Base-by-base conservation (phyloP, 2,797 vertebrate genomes). In the Lepilemur septentrionalis region DNA sequence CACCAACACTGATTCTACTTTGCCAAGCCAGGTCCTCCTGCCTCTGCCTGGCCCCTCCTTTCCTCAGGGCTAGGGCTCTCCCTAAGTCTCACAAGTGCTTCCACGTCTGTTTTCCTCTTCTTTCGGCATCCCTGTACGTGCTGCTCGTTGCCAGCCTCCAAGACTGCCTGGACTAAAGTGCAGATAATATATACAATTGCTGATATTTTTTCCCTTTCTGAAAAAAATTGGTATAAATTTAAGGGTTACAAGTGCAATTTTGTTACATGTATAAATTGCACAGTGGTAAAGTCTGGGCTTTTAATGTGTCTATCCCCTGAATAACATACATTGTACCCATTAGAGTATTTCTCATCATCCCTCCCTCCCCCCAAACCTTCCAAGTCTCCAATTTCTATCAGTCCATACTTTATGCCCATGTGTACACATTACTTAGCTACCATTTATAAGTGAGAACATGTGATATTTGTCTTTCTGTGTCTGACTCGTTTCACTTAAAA, bases 41-140 rank as follows among this genome's bases (percentile, higher is more conserved):
- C 25, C 25, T 55, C 32, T 87, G n/a, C 23, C 20, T 15, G 25
- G n/a, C 5, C 25, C 63, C 8, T 52, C 17, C 18, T 76, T 25
- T n/a, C n/a, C 55, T 57, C 38, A 23, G 1, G 17, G 12, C 0
- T 0, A 13, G 13, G 43, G 1, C 23, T 57, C 5, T 65, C 30
- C 2, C 7, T 5, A 30, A 48, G 14, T 10, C n/a, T 57, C 7
- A 6, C 38, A 72, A 3, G 25, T 8, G 10, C 28, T 43, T 52
- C 30, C 23, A 17, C 18, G 5, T 78, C 57, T 28, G 57, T 38
- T 38, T 38, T 38, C 4, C 38, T 38, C 38, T 38, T 38, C 4
- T 38, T 38, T 38, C 38, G 38, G 38, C 38, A 38, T 38, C 38
- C 38, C 38, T 52, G 50, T 52, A 55, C 52, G 7, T 59, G 57